Conservation (phyloP, 2,888 invertebrate genomes). For the Amblyteles armatorius region DNA sequence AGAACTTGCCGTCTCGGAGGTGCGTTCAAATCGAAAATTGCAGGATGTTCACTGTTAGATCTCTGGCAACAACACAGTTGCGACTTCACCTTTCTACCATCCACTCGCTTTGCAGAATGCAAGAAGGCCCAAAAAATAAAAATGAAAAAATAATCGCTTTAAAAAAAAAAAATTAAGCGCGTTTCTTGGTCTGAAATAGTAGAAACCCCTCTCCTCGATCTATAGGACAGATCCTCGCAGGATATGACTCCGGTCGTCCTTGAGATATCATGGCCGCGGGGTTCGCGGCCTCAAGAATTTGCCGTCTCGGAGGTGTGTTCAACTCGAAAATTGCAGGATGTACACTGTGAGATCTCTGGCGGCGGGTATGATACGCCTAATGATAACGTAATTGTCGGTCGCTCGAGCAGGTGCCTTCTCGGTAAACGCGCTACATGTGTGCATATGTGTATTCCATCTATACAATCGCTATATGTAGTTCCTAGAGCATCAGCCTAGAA, state of each 20-base stretch:
- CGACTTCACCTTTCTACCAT: too few species aligned
- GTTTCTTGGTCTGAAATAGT: too few species aligned
- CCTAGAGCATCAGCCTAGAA: conserved; percentile 59
- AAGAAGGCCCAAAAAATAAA: too few species aligned
- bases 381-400: conserved; percentile 57
- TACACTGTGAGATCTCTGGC: conserved; percentile 23
- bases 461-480: conserved; percentile 6
- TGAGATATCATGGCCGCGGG: conserved; percentile 4
- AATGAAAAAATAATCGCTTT: too few species aligned
- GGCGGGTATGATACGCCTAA: conserved; percentile 18
- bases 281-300: background rate
- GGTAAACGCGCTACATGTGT: background rate
- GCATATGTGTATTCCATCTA: background rate
- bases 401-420: conserved; percentile 18
- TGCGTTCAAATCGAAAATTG: conserved; percentile 46
- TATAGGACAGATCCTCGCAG: background rate
- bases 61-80: background rate
- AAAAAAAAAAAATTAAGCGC: too few species aligned
- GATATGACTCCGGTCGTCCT: background rate
- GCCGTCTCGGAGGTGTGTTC: conserved; percentile 30
- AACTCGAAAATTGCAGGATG: conserved; percentile 47
- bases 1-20: conserved; percentile 8
- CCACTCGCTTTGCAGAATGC: too few species aligned
- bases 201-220: background rate
- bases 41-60: conserved; percentile 37